phyloP scores from a whole-genome alignment of 2,888 invertebrate species.

The Anoplius nigerrimus region DNA sequence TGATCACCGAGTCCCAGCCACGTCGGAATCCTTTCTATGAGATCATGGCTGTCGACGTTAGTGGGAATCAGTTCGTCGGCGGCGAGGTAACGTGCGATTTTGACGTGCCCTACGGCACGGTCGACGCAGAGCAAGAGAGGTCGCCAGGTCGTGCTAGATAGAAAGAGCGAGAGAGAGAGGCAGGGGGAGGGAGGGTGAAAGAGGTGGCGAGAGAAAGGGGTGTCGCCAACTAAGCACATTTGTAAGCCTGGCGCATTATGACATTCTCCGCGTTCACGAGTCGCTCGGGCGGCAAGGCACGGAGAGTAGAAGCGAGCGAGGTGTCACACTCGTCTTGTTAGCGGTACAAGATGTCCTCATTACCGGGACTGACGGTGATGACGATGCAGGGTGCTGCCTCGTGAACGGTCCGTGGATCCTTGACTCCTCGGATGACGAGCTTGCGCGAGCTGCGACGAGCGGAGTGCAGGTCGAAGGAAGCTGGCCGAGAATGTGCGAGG shows the following conservation, averaged over 20 bases:
- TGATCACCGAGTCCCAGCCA: background rate
- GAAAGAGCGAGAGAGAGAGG: too few species aligned
- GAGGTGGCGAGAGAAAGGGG: background rate
- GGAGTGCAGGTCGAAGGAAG: background rate
- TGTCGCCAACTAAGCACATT: slow-evolving; percentile 50
- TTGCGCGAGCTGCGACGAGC: background rate
- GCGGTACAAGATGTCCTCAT: slow-evolving; percentile 61
- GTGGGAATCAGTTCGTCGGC: slow-evolving; percentile 13
- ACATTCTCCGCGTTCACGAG: slow-evolving; percentile 36
- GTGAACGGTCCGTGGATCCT: slow-evolving; percentile 12
- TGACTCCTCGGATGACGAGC: slow-evolving; percentile 15
- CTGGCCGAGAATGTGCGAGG: background rate
- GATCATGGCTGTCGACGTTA: background rate
- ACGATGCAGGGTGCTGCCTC: slow-evolving; percentile 44
- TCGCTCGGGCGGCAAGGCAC: slow-evolving; percentile 20
- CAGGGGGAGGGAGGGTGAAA: too few species aligned
- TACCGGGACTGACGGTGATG: slow-evolving; percentile 60
- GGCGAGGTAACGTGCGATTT: slow-evolving; percentile 30
- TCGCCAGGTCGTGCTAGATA: too few species aligned
- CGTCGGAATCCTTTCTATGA: slow-evolving; percentile 1
- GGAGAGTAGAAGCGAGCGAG: slow-evolving; percentile 25
- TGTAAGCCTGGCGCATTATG: slow-evolving; percentile 48
- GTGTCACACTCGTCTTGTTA: slow-evolving; percentile 63
- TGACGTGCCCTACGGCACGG: slow-evolving; percentile 22
- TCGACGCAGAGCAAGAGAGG: too few species aligned